Conservation (phyloP, 2,113 vertebrate genomes). For the Aleadryas rufinucha region DNA sequence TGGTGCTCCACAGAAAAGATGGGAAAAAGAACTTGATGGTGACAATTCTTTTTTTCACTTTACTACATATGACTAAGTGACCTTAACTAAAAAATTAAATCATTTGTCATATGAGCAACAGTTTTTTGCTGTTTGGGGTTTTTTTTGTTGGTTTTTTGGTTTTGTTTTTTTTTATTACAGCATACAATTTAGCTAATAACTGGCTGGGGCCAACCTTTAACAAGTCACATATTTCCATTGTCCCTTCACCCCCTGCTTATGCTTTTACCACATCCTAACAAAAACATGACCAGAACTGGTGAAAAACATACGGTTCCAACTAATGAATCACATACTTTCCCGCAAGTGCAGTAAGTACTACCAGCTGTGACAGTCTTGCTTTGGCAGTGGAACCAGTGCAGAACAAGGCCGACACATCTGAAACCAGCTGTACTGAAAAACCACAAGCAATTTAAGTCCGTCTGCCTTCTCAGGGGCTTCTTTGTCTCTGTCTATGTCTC, state of each 20-base stretch:
- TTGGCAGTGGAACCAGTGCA: constrained; percentile 81
- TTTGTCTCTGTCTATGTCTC: constrained; percentile 84
- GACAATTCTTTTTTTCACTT: constrained; percentile 36
- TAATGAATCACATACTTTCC: constrained; percentile 99
- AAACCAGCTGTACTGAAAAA: constrained; percentile 92
- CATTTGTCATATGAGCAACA: constrained; percentile 83
- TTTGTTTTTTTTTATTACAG: constrained; percentile 60
- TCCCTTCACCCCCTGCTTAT: constrained; percentile 93
- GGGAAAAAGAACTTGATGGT: constrained; percentile 18
- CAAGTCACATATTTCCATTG: constrained; percentile 87
- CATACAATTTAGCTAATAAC: constrained; percentile 84
- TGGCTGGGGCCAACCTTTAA: constrained; percentile 88
- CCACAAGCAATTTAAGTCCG: constrained; percentile 89
- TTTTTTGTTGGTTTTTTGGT: neutral
- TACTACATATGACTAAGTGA: constrained; percentile 65
- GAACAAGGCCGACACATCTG: constrained; percentile 87
- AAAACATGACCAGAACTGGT: constrained; percentile 97
- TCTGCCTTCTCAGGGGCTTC: constrained; percentile 89
- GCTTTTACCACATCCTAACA: constrained; percentile 99
- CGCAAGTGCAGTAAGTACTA: constrained; percentile 97
- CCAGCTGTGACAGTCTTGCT: constrained; percentile 94
- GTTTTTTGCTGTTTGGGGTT: neutral
- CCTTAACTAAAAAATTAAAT: constrained; percentile 77
- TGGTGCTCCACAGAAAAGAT: constrained; percentile 39
- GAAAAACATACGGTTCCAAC: constrained; percentile 95